Percentiles rank a stretch among this genome's conserved stretches.
These are phyloP conservation scores for Erpornis zantholeuca DNA, from an alignment of 2,113 vertebrate species.

Conservation along the genomic window DNA sequence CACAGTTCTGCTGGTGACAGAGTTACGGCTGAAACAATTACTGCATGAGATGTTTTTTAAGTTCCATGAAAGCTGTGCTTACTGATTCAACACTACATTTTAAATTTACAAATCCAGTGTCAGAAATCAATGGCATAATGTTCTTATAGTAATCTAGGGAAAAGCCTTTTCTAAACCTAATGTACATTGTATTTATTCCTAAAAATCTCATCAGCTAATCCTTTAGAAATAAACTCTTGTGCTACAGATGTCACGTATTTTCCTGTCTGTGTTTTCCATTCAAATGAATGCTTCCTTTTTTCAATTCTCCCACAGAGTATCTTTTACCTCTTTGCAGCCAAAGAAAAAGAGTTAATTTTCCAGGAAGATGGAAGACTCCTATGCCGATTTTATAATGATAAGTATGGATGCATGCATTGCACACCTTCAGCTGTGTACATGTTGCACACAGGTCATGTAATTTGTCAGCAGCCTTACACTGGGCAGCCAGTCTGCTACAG, in stretches of 20 bases:
- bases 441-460: background rate
- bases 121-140: slow-evolving; percentile 64
- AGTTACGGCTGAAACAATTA: background rate
- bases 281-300: slow-evolving; percentile 3
- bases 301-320: background rate
- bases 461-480: background rate
- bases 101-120: slow-evolving; percentile 50
- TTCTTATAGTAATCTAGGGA: slow-evolving; percentile 53
- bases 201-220: slow-evolving; percentile 64
- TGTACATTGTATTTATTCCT: slow-evolving; percentile 52
- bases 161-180: slow-evolving; percentile 59
- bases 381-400: background rate
- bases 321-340: background rate
- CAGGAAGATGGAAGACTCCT: background rate
- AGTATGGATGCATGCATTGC: background rate
- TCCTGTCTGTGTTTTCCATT: slow-evolving; percentile 35
- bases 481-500: background rate
- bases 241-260: slow-evolving; percentile 34
- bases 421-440: background rate
- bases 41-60: background rate
- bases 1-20: background rate
- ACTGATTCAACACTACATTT: slow-evolving; percentile 45
- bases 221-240: slow-evolving; percentile 59
- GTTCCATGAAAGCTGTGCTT: background rate
- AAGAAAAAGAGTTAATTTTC: background rate